A percentile compares a stretch with the other conserved stretches of the same genome.
phyloP scores from a whole-genome alignment of 2,113 vertebrate species.

The Peromyscus californicus region DNA sequence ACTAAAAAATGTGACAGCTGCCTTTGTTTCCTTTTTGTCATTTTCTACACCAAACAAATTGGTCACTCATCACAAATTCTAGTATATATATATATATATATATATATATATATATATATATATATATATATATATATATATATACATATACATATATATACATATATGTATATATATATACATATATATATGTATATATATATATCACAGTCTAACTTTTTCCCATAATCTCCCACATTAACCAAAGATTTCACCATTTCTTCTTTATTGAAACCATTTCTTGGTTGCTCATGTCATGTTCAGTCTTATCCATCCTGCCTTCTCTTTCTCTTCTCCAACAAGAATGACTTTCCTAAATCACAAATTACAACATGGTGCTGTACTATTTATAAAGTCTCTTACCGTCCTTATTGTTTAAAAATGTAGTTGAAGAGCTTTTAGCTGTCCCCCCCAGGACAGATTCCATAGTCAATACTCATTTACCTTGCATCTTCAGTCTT shows the following conservation, averaged over 20 bases:
- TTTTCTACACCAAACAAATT: background rate
- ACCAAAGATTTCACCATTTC: background rate
- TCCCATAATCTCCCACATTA: background rate
- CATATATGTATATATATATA: too few species aligned
- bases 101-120: background rate
- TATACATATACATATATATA: background rate
- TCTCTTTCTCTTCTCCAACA: background rate
- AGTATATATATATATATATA: too few species aligned
- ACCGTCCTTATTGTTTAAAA: background rate
- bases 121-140: background rate
- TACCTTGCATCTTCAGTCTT: background rate
- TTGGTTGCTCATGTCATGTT: background rate
- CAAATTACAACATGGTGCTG: background rate
- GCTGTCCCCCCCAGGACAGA: background rate
- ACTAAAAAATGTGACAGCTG: background rate
- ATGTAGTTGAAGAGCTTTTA: slow-evolving; percentile 35
- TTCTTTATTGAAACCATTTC: background rate
- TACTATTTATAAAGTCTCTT: background rate
- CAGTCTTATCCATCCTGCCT: background rate
- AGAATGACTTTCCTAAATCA: background rate
- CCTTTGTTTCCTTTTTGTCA: slow-evolving; percentile 1
- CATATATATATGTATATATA: too few species aligned
- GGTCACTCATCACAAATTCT: background rate
- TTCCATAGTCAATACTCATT: background rate
- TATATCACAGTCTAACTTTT: background rate